phyloP scores from a whole-genome alignment of 2,797 vertebrate species.

The Pachyuromys duprasi region DNA sequence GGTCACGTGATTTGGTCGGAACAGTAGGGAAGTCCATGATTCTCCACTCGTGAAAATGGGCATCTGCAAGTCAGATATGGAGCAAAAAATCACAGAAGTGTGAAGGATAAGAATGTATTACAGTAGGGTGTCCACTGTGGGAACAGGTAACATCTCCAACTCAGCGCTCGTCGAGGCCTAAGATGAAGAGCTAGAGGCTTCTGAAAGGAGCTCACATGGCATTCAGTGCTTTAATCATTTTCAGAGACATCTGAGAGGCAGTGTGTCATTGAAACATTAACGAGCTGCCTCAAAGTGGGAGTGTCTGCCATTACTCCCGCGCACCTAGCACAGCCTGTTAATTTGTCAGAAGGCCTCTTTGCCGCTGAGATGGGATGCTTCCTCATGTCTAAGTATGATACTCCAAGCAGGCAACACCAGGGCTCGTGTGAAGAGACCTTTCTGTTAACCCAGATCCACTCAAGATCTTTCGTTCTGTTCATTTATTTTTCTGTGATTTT shows the following conservation, averaged over 20 bases:
- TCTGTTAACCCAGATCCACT: neutral
- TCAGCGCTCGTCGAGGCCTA: neutral
- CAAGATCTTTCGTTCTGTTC: neutral
- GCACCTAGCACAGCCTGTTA: neutral
- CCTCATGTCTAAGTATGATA: neutral
- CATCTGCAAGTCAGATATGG: neutral
- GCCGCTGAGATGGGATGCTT: neutral
- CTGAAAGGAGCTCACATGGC: neutral
- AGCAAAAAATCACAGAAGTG: neutral
- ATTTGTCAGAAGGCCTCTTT: neutral
- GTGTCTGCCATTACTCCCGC: rapidly evolving
- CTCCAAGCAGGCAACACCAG: neutral
- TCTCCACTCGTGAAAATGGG: neutral
- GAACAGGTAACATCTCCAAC: neutral
- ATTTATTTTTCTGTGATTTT: neutral
- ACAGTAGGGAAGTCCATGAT: neutral
- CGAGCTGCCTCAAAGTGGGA: neutral
- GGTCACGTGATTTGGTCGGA: neutral
- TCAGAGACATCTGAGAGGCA: neutral
- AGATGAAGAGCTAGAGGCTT: neutral
- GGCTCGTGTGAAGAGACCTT: neutral
- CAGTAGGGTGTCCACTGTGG: neutral
- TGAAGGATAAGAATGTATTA: neutral
- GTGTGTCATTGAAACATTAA: neutral
- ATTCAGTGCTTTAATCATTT: neutral